These are phyloP conservation scores for Acleris laterana DNA, from an alignment of 2,888 invertebrate genomes.

Conservation along the genomic window DNA sequence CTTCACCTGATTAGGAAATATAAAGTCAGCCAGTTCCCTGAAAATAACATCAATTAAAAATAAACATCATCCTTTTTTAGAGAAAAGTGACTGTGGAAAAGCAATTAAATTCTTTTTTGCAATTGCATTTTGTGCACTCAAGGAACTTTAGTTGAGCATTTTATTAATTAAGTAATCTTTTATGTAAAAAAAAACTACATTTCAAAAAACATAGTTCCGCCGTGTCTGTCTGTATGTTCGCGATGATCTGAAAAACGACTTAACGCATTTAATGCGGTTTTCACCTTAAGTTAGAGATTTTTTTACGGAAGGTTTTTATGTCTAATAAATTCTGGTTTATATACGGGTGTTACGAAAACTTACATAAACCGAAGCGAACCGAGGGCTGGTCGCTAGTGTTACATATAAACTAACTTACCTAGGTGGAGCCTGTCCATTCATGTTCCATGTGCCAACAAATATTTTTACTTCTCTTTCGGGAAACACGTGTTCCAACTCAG, in stretches of 20 bases:
- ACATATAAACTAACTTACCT: slow-evolving; percentile 80
- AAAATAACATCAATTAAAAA: slow-evolving; percentile 43
- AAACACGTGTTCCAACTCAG: slow-evolving; percentile 93
- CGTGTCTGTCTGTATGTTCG: too few species aligned
- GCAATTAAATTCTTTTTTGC: too few species aligned
- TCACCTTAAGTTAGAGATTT: too few species aligned
- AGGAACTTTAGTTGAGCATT: background rate
- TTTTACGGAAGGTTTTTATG: too few species aligned
- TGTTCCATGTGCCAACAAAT: slow-evolving; percentile 98
- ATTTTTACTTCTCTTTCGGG: slow-evolving; percentile 93
- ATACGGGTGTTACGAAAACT: too few species aligned
- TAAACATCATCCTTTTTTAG: background rate
- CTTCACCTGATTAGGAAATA: slow-evolving; percentile 92
- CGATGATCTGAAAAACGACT: too few species aligned
- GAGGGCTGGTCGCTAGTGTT: too few species aligned
- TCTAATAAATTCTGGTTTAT: too few species aligned
- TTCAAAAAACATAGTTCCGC: too few species aligned
- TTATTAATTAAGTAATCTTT: background rate
- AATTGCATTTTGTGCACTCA: too few species aligned
- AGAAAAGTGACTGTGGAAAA: background rate
- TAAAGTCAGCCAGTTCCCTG: slow-evolving; percentile 94
- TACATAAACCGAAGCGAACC: too few species aligned
- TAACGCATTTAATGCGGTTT: too few species aligned
- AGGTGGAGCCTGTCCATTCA: slow-evolving; percentile 95
- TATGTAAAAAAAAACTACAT: background rate